A percentile compares a stretch with the other conserved stretches of the same genome.
phyloP scores from a whole-genome alignment of 2,888 invertebrate species.

The Acanthosepion lycidas region DNA sequence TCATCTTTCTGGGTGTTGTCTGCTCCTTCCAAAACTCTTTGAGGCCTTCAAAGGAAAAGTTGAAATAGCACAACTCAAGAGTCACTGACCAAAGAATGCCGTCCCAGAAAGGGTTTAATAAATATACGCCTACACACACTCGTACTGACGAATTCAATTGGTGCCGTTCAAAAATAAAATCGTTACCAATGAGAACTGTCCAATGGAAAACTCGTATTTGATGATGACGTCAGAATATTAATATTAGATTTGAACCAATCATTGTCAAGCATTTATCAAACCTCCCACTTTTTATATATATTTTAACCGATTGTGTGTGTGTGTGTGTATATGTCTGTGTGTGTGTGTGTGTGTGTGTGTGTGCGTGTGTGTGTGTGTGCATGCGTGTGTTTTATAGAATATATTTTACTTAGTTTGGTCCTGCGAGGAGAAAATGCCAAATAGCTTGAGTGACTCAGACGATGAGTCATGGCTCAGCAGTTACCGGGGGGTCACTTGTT shows the following conservation, averaged over 20 bases:
- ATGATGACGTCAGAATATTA: slow-evolving; percentile 15
- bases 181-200: neutral
- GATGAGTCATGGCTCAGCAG: neutral
- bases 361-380: neutral
- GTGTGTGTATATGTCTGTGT: neutral
- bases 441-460: neutral
- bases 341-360: neutral
- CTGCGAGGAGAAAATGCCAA: neutral
- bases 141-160: neutral
- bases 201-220: neutral
- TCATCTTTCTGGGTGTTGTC: neutral
- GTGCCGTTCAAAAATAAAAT: neutral
- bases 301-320: neutral
- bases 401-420: neutral
- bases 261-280: neutral
- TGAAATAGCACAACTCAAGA: neutral
- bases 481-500: neutral
- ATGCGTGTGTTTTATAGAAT: neutral
- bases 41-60: neutral
- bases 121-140: neutral
- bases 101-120: neutral
- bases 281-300: neutral
- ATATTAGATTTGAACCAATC: neutral
- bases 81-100: neutral
- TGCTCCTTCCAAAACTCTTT: neutral